Percentiles rank a stretch among this genome's conserved stretches.
phyloP scores from a whole-genome alignment of 2,888 invertebrate genomes.

The Agriopis leucophaearia region DNA sequence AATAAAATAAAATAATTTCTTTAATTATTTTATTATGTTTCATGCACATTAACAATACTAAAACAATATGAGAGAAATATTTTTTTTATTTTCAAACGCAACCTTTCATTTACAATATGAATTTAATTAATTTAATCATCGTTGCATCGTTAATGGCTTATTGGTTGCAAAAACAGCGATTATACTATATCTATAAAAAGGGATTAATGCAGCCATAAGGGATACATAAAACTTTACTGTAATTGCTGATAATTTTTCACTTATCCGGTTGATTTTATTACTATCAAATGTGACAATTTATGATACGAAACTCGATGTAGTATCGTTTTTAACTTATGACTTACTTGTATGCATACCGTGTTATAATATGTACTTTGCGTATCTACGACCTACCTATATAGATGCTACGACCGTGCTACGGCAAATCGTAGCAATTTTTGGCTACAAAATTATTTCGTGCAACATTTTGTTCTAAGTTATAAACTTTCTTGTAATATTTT shows the following conservation, averaged over 20 bases:
- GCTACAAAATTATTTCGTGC: not conserved
- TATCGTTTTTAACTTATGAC: not conserved
- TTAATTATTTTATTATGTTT: too few relatives aligned
- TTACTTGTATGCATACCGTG: not conserved
- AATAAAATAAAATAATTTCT: too few relatives aligned
- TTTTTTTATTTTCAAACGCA: too few relatives aligned
- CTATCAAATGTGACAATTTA: constrained; percentile 4
- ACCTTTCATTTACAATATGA: too few relatives aligned
- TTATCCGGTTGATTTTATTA: constrained; percentile 6
- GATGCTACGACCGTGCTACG: constrained; percentile 7
- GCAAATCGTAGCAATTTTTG: constrained; percentile 4
- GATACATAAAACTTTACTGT: constrained; percentile 25
- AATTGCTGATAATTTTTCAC: constrained; percentile 21
- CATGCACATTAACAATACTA: too few relatives aligned
- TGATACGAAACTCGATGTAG: constrained; percentile 1
- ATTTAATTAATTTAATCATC: not conserved
- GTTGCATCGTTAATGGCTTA: not conserved
- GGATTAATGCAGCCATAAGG: constrained; percentile 8
- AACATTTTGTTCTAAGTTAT: not conserved
- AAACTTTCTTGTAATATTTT: not conserved
- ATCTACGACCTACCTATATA: not conserved
- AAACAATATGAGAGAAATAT: too few relatives aligned
- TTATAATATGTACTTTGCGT: not conserved
- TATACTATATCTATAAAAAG: constrained; percentile 15
- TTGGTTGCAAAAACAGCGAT: constrained; percentile 7